These are phyloP conservation scores for Holacanthella duospinosa DNA, from an alignment of 2,888 invertebrate species.

Conservation along the genomic window DNA sequence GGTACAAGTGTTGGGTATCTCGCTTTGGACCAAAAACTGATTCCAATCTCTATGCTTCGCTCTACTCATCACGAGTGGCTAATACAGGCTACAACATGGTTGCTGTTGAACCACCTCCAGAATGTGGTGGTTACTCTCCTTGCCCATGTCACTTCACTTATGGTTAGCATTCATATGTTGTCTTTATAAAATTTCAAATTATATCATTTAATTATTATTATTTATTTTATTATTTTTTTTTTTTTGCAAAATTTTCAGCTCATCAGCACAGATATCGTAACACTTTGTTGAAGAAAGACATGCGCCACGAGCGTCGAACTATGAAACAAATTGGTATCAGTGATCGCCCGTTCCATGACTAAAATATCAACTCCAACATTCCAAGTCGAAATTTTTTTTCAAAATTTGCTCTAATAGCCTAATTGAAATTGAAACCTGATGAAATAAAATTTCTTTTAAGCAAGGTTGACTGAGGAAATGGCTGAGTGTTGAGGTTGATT, in stretches of 20 bases:
- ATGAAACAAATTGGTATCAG: neutral
- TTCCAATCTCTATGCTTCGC: slow-evolving; percentile 22
- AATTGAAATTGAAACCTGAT: too few species aligned
- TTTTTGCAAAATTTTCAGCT: neutral
- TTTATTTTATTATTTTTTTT: neutral
- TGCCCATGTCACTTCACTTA: slow-evolving; percentile 7
- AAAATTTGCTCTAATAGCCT: too few species aligned
- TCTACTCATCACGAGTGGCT: slow-evolving; percentile 21
- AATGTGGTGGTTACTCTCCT: neutral
- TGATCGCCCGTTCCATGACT: neutral
- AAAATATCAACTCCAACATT: too few species aligned
- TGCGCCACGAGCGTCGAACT: neutral
- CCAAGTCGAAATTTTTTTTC: too few species aligned
- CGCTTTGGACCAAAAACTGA: slow-evolving; percentile 17
- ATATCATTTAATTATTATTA: neutral
- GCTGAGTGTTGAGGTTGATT: too few species aligned
- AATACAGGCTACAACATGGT: slow-evolving; percentile 8
- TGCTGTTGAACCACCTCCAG: neutral
- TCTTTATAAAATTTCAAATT: neutral
- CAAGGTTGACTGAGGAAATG: too few species aligned
- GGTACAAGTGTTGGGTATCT: slow-evolving; percentile 22
- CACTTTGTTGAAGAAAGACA: neutral
- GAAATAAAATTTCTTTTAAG: too few species aligned
- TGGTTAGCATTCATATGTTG: neutral
- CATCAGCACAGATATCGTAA: neutral